Base-by-base conservation (phyloP, 2,797 vertebrate genomes). In the Alauda arvensis region DNA sequence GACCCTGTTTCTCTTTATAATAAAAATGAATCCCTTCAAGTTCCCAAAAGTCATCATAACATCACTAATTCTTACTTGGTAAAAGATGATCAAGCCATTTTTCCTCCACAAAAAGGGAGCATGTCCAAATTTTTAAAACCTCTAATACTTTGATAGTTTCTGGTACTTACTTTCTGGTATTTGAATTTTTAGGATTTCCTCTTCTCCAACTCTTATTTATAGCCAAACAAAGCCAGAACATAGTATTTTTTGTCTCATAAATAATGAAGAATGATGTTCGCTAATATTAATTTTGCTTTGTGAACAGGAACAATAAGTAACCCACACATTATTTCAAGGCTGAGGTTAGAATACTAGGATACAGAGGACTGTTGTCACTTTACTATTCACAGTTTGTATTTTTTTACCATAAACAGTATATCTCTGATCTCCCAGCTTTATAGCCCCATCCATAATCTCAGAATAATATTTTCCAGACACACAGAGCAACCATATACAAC, bases 381-480 rank as follows among this genome's bases (percentile, higher is more conserved):
- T 78, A 81, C 40, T 83, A 78, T 88, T 85, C 24, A 37, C 63
- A 85, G 59, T 90, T 91, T 83, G 62, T 83, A 40, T 80, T 82
- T 92, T 91, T 87, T 91, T 80, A 78, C 72, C 66, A 89, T 93
- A 89, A 92, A 85, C 89, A 87, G 74, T 85, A 24, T 76, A 92
- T 88, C 67, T 91, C 56, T 81, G 79, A 83, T 91, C 74, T 90
- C 62, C 52, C 53, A 43, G 70, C 65, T 92, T 93, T 88, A 85
- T 76, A 83, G 40, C 19, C 14, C 33, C 43, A 88, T 90, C 67
- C 39, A 87, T 83, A 83, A 83, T 79, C 49, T 78, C 67, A 74
- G 56, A 93, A 81, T 87, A 91, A 93, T 88, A 78, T 85, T 92
- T 92, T 93, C 79, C 88, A 94, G 88, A 85, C 43, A 81, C 55